Base-by-base conservation (phyloP, 2,888 invertebrate species). In the Noctuana brunneofusca region DNA sequence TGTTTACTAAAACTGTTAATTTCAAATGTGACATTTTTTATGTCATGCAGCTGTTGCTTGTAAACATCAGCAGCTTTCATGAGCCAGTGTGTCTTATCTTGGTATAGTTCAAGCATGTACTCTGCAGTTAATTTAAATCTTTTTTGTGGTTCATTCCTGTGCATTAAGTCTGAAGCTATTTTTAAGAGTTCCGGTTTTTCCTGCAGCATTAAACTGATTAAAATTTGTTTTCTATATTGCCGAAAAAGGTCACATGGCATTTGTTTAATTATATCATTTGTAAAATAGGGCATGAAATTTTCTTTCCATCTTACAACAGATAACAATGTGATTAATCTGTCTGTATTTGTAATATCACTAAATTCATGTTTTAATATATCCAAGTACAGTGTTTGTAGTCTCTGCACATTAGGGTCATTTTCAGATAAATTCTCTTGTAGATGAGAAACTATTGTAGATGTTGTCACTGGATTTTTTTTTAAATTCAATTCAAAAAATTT, bases 1-100 rank as follows among this genome's bases (percentile, higher is more conserved):
- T 92, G 92, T 75, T 90, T 91, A 1, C 89, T 89, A 64, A 92
- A 89, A 68, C 88, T 88, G 69, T 92, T 90, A 3, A 91, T 91
- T 75, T 89, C 89, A 67, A 88, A 92, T 66, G 87, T 87, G 1
- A 87, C 87, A 78, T 81, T 90, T 69, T 89, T 90, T 80, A 89
- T 84, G 63, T 89, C 88, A 70, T 87, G 85, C 1, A 91, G 73
- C 65, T 91, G 88, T 53, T 86, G 78, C 71, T 88, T 87, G 67
- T 88, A 87, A 30, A 91, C 84, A 69, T 89, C 81, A 5, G 86
- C 86, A 49, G 91, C 91, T 79, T 92, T 90, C 27, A 91, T 69
- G 14, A 92, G 73, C 92, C 92, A 92, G 67, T 92, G 92, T 11
- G 81, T 85, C 63, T 88, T 88, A 59, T 89, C 87, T 67, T 86